phyloP scores from a whole-genome alignment of 2,888 invertebrate genomes.

The Linnaemya vulpina region DNA sequence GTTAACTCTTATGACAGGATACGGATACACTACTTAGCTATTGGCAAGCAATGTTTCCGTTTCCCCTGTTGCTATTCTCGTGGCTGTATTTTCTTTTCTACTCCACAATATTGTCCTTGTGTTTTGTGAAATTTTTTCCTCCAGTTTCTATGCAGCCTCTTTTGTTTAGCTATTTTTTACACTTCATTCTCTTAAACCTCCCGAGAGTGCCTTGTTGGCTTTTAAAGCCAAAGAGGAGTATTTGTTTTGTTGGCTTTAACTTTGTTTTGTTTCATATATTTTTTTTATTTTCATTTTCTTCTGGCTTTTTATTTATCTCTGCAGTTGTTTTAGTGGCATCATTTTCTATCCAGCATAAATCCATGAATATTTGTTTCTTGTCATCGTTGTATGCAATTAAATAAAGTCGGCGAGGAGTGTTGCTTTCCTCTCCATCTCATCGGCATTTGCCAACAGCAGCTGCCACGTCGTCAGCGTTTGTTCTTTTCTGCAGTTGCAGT shows the following conservation, averaged over 20 bases:
- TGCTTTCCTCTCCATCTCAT: neutral
- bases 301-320: slow-evolving; percentile 41
- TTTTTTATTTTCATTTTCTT: too few relatives aligned
- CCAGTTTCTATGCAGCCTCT: slow-evolving; percentile 40
- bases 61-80: slow-evolving; percentile 60
- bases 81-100: slow-evolving; percentile 3
- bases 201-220: slow-evolving; percentile 57
- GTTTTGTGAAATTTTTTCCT: slow-evolving; percentile 9
- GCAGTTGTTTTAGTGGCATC: slow-evolving; percentile 47
- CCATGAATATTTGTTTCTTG: slow-evolving; percentile 68
- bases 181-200: slow-evolving; percentile 48
- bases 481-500: neutral
- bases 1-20: slow-evolving; percentile 71
- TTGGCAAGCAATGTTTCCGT: slow-evolving; percentile 72
- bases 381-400: slow-evolving; percentile 64
- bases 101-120: neutral
- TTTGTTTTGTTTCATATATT: slow-evolving; percentile 9
- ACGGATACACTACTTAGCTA: slow-evolving; percentile 72
- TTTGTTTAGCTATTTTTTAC: slow-evolving; percentile 29
- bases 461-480: neutral
- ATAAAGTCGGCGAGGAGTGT: slow-evolving; percentile 19
- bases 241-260: slow-evolving; percentile 55
- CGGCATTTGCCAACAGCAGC: slow-evolving; percentile 11
- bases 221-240: slow-evolving; percentile 64
- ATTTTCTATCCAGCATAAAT: slow-evolving; percentile 20